These are phyloP conservation scores for Dicyrtomina minuta DNA, from an alignment of 2,888 invertebrate genomes.

Conservation along the genomic window DNA sequence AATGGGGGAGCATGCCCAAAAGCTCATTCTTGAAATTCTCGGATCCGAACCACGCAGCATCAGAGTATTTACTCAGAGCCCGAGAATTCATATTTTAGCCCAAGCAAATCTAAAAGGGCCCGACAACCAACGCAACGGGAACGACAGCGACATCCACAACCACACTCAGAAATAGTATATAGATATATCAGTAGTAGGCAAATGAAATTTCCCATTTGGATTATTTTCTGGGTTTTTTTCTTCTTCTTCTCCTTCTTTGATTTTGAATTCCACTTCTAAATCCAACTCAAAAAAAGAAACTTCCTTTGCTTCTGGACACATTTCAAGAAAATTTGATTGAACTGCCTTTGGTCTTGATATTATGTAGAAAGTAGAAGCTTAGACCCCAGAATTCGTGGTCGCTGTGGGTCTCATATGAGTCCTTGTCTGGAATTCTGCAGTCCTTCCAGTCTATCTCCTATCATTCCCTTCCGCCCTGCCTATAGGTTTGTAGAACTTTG, in stretches of 20 bases:
- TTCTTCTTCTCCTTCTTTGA: background rate
- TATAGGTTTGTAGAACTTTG: too few species aligned
- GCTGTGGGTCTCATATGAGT: too few species aligned
- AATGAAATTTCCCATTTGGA: background rate
- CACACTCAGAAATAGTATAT: background rate
- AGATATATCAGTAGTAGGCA: too few species aligned
- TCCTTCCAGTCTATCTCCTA: slow-evolving; percentile 1
- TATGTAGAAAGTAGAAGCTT: too few species aligned
- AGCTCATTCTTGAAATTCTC: slow-evolving; percentile 21
- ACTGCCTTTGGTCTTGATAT: too few species aligned
- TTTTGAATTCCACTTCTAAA: too few species aligned
- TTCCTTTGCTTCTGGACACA: too few species aligned
- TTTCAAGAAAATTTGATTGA: too few species aligned
- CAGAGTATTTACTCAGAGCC: slow-evolving; percentile 10
- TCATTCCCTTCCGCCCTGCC: too few species aligned
- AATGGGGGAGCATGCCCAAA: slow-evolving; percentile 19
- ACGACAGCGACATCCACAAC: slow-evolving; percentile 1
- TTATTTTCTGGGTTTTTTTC: background rate
- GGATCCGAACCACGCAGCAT: slow-evolving; percentile 13
- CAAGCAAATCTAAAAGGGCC: slow-evolving; percentile 2
- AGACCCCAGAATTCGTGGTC: too few species aligned
- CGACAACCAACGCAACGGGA: too few species aligned
- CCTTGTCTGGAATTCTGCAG: background rate
- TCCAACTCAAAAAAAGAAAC: too few species aligned
- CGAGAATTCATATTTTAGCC: slow-evolving; percentile 26